Conservation (phyloP, 2,888 invertebrate species). For the Mesorhabditis sp. region DNA sequence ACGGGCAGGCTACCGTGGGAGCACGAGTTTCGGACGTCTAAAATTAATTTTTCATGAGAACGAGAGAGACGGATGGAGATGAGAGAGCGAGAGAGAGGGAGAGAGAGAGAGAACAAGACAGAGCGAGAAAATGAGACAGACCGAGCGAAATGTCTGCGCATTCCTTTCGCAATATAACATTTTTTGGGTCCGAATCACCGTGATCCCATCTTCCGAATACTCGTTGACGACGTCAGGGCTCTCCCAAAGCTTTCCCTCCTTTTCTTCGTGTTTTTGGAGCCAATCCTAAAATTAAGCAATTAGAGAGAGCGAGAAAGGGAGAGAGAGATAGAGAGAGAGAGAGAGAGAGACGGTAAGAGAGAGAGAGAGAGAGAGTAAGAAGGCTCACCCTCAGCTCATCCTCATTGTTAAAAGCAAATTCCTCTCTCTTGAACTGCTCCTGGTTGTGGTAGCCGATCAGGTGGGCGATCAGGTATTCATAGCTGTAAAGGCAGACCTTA, state of each 20-base stretch:
- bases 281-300: not conserved
- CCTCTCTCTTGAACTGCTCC: conserved; percentile 2
- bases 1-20: not conserved
- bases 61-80: too few relatives aligned
- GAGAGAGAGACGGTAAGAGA: not conserved
- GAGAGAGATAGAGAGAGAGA: not conserved
- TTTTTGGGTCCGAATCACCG: not conserved
- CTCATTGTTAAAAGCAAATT: not conserved
- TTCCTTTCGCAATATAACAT: not conserved
- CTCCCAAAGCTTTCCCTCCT: conserved; percentile 1
- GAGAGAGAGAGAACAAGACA: too few relatives aligned
- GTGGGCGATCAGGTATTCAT: conserved; percentile 6
- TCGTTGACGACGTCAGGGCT: not conserved
- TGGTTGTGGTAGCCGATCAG: conserved; percentile 2
- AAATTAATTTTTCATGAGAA: too few relatives aligned
- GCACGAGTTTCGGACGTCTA: too few relatives aligned
- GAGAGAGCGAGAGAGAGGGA: too few relatives aligned
- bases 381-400: not conserved
- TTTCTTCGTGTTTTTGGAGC: not conserved
- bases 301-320: not conserved
- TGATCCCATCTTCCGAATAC: not conserved
- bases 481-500: not conserved
- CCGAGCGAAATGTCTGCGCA: not conserved
- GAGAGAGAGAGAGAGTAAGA: not conserved
- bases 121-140: not conserved